Evolutionary conservation across 2,113 vertebrate species (phyloP).

Genomic region (Neogobius melanostomus): DNA sequence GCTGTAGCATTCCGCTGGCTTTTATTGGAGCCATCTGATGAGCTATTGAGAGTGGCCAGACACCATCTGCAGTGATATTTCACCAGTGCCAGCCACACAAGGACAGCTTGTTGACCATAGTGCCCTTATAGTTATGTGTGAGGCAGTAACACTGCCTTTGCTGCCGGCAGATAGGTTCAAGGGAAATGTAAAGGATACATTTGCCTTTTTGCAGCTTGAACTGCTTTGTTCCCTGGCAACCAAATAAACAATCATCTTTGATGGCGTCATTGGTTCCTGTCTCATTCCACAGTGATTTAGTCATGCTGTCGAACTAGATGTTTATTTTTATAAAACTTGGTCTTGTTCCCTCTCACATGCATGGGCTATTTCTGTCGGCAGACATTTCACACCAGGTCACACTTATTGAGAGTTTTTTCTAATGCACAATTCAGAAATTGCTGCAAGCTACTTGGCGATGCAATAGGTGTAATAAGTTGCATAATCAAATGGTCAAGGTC

Average conservation of each 20-base stretch:
- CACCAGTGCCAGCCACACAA: conserved; percentile 57
- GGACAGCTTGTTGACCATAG: conserved; percentile 58
- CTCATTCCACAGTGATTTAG: conserved; percentile 73
- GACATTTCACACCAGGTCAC: conserved; percentile 13
- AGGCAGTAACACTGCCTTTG: conserved; percentile 38
- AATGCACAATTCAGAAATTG: conserved; percentile 7
- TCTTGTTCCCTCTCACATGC: conserved; percentile 45
- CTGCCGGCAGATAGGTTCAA: conserved; percentile 25
- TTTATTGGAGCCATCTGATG: conserved; percentile 71
- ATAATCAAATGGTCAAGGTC: not conserved
- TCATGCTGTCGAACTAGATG: conserved; percentile 57
- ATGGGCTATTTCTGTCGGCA: conserved; percentile 59
- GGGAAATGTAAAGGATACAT: conserved; percentile 33
- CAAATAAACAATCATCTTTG: conserved; percentile 66
- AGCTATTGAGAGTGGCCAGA: conserved; percentile 72
- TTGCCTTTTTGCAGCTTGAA: conserved; percentile 37
- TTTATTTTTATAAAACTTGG: conserved; percentile 55
- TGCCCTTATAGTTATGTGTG: conserved; percentile 48
- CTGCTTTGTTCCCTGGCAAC: conserved; percentile 65
- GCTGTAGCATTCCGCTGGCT: conserved; percentile 69
- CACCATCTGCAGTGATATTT: conserved; percentile 76
- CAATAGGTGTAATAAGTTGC: conserved; percentile 7
- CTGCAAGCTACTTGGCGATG: conserved; percentile 11
- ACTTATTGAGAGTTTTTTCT: conserved; percentile 30
- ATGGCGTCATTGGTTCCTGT: conserved; percentile 70